phyloP scores from a whole-genome alignment of 2,113 vertebrate species.

The Fukomys damarensis region DNA sequence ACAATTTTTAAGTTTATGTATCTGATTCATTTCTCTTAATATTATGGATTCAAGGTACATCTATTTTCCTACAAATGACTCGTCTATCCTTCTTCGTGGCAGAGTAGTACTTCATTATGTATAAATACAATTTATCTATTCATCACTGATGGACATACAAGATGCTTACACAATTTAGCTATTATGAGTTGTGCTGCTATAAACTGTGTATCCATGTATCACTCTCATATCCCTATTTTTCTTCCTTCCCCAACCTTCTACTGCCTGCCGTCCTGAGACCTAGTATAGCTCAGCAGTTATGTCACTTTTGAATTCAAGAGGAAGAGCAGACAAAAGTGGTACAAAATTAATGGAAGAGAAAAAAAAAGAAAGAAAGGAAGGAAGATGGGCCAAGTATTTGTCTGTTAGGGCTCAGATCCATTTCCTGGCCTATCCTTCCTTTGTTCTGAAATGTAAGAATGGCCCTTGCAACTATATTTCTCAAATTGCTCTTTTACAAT shows the following conservation, averaged over 20 bases:
- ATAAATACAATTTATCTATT: background rate
- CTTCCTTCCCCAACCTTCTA: background rate
- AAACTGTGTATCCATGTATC: background rate
- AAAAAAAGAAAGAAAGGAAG: background rate
- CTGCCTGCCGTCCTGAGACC: background rate
- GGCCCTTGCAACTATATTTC: background rate
- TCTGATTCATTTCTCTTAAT: background rate
- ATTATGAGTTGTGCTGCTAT: background rate
- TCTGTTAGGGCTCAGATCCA: background rate
- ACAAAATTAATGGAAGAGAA: background rate
- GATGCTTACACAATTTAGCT: background rate
- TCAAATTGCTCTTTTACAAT: background rate
- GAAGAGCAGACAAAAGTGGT: background rate
- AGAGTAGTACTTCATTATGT: background rate
- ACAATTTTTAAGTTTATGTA: background rate
- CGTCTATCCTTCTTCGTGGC: background rate
- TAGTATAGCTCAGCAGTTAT: background rate
- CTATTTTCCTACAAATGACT: background rate
- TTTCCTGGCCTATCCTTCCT: background rate
- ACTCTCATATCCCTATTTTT: background rate
- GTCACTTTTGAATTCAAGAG: background rate
- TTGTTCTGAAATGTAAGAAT: background rate
- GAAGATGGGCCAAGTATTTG: background rate
- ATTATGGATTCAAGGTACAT: background rate
- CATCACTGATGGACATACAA: background rate